Conservation (phyloP, 2,113 vertebrate species). For the Dolichotis patagonum region DNA sequence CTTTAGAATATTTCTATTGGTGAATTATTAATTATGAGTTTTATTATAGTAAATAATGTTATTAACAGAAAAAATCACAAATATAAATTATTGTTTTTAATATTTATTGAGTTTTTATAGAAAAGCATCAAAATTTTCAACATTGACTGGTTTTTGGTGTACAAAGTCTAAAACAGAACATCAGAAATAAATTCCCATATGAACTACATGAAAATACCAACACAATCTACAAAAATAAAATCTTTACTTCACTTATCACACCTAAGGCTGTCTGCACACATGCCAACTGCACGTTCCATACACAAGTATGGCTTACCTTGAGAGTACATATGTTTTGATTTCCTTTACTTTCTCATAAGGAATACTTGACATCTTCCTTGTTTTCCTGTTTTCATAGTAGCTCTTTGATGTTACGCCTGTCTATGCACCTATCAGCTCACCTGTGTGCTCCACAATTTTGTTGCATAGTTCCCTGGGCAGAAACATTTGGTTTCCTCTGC, state of each 20-base stretch:
- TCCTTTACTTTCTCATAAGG: neutral
- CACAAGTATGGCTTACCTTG: neutral
- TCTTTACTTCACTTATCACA: neutral
- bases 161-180: neutral
- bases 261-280: neutral
- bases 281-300: no score
- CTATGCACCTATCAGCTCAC: neutral
- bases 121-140: neutral
- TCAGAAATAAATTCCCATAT: neutral
- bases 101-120: neutral
- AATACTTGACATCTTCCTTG: neutral
- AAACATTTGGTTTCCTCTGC: neutral
- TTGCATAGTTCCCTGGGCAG: neutral
- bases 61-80: neutral
- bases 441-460: neutral
- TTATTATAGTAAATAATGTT: neutral
- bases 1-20: neutral
- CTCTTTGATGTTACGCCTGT: neutral
- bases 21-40: neutral
- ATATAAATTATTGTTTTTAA: neutral
- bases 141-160: neutral
- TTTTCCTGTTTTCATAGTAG: neutral
- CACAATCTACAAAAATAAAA: neutral
- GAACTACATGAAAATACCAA: neutral
- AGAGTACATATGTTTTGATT: neutral